phyloP scores from a whole-genome alignment of 1,140 invertebrate species.

The Eulimnadia texana region DNA sequence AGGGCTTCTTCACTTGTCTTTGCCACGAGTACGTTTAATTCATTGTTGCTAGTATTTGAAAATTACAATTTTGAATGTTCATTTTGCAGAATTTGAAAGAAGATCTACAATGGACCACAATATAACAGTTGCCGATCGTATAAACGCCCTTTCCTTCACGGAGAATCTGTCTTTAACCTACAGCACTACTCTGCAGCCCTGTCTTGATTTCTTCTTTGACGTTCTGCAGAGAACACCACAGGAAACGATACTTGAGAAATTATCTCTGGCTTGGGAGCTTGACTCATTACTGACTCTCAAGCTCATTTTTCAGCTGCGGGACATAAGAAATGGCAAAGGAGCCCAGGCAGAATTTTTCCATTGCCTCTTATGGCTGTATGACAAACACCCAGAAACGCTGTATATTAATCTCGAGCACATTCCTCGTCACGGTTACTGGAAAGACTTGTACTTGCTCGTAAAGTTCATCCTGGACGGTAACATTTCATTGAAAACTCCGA shows the following conservation, averaged over 20 bases:
- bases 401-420: conserved; percentile 18
- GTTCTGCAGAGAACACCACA: conserved; percentile 17
- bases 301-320: conserved; percentile 16
- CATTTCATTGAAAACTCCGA: neutral
- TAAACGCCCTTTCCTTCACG: neutral
- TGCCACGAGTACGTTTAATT: no score
- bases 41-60: no score
- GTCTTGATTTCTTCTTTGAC: conserved; percentile 20
- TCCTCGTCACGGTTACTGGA: conserved; percentile 19
- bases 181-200: conserved; percentile 14
- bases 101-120: neutral
- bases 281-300: conserved; percentile 17
- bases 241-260: neutral
- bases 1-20: no score
- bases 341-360: conserved; percentile 17
- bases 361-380: conserved; percentile 19
- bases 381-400: conserved; percentile 18
- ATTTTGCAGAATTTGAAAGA: no score
- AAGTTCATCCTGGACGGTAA: neutral
- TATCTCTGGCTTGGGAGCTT: conserved; percentile 15
- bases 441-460: conserved; percentile 13
- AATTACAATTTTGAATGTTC: no score
- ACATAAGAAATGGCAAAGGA: conserved; percentile 18
- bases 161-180: conserved; percentile 17
- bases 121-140: neutral